Base-by-base conservation (phyloP, 2,113 vertebrate genomes). In the Mirza zaza region DNA sequence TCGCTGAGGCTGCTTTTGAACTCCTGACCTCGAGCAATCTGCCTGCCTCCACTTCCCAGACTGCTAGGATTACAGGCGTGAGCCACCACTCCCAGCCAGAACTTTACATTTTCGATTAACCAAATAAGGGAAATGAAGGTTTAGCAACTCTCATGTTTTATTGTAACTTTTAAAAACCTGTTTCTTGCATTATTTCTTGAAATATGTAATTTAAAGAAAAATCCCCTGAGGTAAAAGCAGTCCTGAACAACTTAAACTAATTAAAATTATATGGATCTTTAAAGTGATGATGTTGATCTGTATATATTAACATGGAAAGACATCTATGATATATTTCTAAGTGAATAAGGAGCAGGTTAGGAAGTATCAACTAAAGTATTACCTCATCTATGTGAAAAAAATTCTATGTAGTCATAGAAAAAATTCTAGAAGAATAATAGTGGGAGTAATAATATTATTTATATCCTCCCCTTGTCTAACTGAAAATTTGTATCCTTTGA, bases 81-180 rank as follows among this genome's bases (percentile, higher is more conserved):
- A 45, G 45, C 45, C 45, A 45, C 45, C 45, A 45, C 45, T 1
- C 8, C 7, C 8, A 8, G 45, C 45, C 73, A 6, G 55, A 92
- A 77, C 34, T 91, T 79, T 32, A 36, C 34, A 39, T 61, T 95
- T 82, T 94, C 79, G 34, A 29, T 84, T 95, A 93, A 17, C 1
- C 11, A 94, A 95, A 91, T 42, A 67, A 32, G 2, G 34, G 15
- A 17, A 73, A 50, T 67, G n/a, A 45, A 89, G 45, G 4, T 59
- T 81, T 85, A 65, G 77, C 7, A 76, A 71, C 15, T 87, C 23
- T 79, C 29, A 4, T 77, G 55, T 90, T 67, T 89, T 90, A 83
- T 92, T 73, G 63, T 77, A 68, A 61, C 21, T 63, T 91, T 93
- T 96, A 95, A 50, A 90, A 39, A 73, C 87, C n/a, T 67, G 29